Evolutionary conservation across 2,797 vertebrate genomes (phyloP).

Genomic region (Glyptemys insculpta): DNA sequence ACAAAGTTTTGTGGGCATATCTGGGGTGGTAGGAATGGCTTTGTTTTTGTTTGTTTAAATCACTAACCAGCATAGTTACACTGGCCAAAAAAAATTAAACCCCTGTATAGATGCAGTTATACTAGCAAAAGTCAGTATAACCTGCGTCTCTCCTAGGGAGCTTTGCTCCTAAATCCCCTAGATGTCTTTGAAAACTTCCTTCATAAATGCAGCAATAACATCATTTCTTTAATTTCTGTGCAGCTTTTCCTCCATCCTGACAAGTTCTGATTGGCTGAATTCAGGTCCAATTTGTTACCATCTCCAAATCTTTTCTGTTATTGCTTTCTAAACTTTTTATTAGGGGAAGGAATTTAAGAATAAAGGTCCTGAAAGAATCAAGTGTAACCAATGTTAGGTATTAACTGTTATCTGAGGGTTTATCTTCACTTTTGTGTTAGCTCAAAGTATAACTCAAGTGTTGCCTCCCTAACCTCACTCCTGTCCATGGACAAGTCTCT

Average conservation of each 20-base stretch:
- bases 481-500: not conserved
- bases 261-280: not conserved
- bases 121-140: not conserved
- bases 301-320: not conserved
- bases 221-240: not conserved
- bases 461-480: not conserved
- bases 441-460: not conserved
- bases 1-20: not conserved
- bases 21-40: not conserved
- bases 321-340: not conserved
- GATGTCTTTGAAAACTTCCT: constrained; percentile 31
- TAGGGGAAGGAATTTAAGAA: constrained; percentile 28
- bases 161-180: not conserved
- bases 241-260: not conserved
- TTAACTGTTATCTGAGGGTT: not conserved
- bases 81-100: no score
- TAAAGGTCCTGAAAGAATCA: not conserved
- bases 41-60: not conserved
- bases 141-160: not conserved
- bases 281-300: constrained; percentile 9
- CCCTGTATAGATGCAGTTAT: not conserved
- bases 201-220: constrained; percentile 22
- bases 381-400: not conserved
- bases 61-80: not conserved
- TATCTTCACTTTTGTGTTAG: not conserved